A percentile compares a stretch with the other conserved stretches of the same genome.
These are phyloP conservation scores for Drosophila neoperkinsi DNA, from an alignment of 2,888 invertebrate genomes.

Conservation along the genomic window DNA sequence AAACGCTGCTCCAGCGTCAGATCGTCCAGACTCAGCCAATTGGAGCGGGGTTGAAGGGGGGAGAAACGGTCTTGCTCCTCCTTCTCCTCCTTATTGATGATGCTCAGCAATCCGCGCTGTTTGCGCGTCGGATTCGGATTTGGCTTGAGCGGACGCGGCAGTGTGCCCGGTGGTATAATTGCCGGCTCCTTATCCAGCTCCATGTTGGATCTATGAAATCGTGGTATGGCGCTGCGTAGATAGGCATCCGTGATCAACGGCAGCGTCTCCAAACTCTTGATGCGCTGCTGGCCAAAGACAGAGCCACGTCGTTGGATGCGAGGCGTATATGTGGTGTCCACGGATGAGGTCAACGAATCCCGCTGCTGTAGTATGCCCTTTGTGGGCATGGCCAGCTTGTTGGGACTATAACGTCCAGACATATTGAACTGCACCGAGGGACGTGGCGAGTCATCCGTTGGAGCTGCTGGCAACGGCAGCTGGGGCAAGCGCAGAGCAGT, in stretches of 20 bases:
- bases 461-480: slow-evolving; percentile 30
- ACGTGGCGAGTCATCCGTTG: slow-evolving; percentile 81
- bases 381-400: slow-evolving; percentile 74
- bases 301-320: slow-evolving; percentile 44
- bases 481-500: slow-evolving; percentile 61
- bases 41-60: slow-evolving; percentile 77
- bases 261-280: slow-evolving; percentile 81
- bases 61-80: slow-evolving; percentile 67
- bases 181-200: slow-evolving; percentile 73
- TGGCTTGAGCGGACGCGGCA: slow-evolving; percentile 76
- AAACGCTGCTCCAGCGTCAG: slow-evolving; percentile 59
- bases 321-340: slow-evolving; percentile 75
- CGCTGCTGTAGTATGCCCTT: slow-evolving; percentile 83
- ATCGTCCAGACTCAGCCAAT: slow-evolving; percentile 83
- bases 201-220: slow-evolving; percentile 78
- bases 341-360: slow-evolving; percentile 78
- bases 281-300: slow-evolving; percentile 61
- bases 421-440: slow-evolving; percentile 85
- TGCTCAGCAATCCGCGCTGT: slow-evolving; percentile 82
- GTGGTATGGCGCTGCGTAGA: slow-evolving; percentile 74
- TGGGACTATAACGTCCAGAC: slow-evolving; percentile 77
- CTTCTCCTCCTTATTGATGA: slow-evolving; percentile 79
- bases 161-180: slow-evolving; percentile 74
- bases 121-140: slow-evolving; percentile 84
- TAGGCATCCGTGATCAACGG: slow-evolving; percentile 81